Conservation (phyloP, 2,888 invertebrate species). For the Andrena minutula region DNA sequence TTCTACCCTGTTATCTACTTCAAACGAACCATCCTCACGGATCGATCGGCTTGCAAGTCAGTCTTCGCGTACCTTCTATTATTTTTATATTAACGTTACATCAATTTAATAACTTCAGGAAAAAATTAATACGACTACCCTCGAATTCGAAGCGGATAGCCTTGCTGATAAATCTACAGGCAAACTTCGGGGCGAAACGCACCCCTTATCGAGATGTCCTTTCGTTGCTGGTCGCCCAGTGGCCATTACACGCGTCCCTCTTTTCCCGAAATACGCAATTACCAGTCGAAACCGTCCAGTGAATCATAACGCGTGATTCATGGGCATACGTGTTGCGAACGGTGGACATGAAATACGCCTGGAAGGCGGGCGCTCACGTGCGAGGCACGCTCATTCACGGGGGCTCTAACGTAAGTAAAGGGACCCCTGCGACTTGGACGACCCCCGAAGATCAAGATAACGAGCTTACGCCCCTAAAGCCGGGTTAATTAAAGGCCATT, state of each 20-base stretch:
- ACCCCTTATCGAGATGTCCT: neutral
- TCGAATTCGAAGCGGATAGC: neutral
- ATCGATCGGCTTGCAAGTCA: too few relatives aligned
- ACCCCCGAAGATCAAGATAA: constrained; percentile 79
- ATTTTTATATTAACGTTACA: too few relatives aligned
- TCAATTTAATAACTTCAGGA: too few relatives aligned
- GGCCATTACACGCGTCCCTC: neutral
- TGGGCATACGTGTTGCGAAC: constrained; percentile 41
- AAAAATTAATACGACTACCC: too few relatives aligned
- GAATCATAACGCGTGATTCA: constrained; percentile 60
- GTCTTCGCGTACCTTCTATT: too few relatives aligned
- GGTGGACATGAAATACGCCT: constrained; percentile 50
- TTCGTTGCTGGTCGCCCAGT: neutral
- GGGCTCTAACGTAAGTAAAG: constrained; percentile 63
- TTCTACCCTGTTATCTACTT: neutral
- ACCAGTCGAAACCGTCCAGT: constrained; percentile 25
- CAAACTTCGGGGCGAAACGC: neutral
- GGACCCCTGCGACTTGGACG: constrained; percentile 55
- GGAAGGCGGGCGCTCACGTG: constrained; percentile 50
- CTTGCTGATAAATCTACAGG: constrained; percentile 4
- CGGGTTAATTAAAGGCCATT: constrained; percentile 81
- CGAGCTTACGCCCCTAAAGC: constrained; percentile 77
- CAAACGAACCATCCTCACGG: neutral
- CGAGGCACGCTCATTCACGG: constrained; percentile 30
- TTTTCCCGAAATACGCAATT: constrained; percentile 27